These are phyloP conservation scores for Baccha elongata DNA, from an alignment of 2,888 invertebrate genomes.

Conservation along the genomic window DNA sequence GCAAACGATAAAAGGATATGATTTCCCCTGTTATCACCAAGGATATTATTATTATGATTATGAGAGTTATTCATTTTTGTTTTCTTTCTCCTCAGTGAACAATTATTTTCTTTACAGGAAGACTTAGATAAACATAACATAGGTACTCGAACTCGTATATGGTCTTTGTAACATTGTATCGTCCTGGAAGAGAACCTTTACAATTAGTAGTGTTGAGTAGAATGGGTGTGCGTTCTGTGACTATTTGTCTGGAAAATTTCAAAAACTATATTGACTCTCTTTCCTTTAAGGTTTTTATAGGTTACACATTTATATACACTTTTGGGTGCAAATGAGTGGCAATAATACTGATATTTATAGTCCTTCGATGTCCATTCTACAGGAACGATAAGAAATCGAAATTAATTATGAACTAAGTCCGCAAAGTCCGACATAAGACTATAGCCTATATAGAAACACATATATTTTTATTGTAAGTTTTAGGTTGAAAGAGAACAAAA, in stretches of 20 bases:
- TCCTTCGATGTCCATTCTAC: slow-evolving; percentile 2
- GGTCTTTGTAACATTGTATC: background rate
- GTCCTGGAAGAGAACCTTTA: slow-evolving; percentile 10
- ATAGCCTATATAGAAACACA: background rate
- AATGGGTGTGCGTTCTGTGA: slow-evolving; percentile 21
- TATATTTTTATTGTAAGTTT: background rate
- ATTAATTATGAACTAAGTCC: slow-evolving; percentile 65
- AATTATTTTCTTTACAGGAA: slow-evolving; percentile 31
- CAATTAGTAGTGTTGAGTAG: slow-evolving; percentile 59
- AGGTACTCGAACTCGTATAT: background rate
- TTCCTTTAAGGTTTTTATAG: background rate
- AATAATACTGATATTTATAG: slow-evolving; percentile 57
- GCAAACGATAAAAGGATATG: slow-evolving; percentile 46
- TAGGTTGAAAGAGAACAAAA: background rate
- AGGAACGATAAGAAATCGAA: slow-evolving; percentile 13
- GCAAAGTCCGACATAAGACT: slow-evolving; percentile 46
- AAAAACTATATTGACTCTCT: slow-evolving; percentile 42
- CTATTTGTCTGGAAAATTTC: slow-evolving; percentile 64
- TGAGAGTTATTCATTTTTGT: slow-evolving; percentile 62
- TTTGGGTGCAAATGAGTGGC: slow-evolving; percentile 53
- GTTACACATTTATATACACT: no score
- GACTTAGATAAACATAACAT: background rate
- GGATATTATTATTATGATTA: slow-evolving; percentile 65
- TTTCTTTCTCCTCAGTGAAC: slow-evolving; percentile 54
- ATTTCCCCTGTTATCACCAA: slow-evolving; percentile 31